Base-by-base conservation (phyloP, 2,888 invertebrate genomes). In the Caenorhabditis drosophilae region DNA sequence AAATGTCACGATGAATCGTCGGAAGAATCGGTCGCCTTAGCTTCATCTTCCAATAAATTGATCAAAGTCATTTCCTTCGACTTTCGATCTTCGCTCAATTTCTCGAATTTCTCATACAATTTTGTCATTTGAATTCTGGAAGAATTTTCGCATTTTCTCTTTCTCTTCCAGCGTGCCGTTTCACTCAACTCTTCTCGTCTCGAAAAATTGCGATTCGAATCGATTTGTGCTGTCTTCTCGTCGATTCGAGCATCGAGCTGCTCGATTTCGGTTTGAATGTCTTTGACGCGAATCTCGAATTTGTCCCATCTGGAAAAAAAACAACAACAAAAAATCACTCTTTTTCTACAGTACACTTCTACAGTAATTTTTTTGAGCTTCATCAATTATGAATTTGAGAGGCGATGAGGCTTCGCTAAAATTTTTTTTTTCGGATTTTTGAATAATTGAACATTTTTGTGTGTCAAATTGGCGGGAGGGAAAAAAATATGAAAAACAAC, bases 201-300 rank as follows among this genome's bases (percentile, higher is more conserved):
- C 15, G 51, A 44, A 56, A 62, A 62, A 15, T 56, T 52, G 6
- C 35, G 47, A 52, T 52, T 57, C 22, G 51, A 52, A 27, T 48
- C 52, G 31, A 57, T 62, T 44, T 62, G 52, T 40, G 45, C 40
- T n/a, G 44, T 26, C 34, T 57, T 62, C 16, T 53, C 52, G 4
- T 22, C 38, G 26, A 62, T 57, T 18, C 42, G 31, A 15, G 38
- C 38, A 20, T 57, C 56, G 48, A 62, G 52, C 45, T 52, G 38
- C 0, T 12, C 44, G 12, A 62, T 62, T 49, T 62, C 52, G 20
- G 7, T 2, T 31, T 62, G 62, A 18, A 62, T 44, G 12, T 62
- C 56, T 45, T 53, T 61, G 41, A 55, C 60, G 31, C 47, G 38
- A n/a, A 41, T 20, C 35, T 61, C 60, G 55, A 61, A 61, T 22